Conservation (phyloP, 2,113 vertebrate species). For the Tychaedon coryphoeus region DNA sequence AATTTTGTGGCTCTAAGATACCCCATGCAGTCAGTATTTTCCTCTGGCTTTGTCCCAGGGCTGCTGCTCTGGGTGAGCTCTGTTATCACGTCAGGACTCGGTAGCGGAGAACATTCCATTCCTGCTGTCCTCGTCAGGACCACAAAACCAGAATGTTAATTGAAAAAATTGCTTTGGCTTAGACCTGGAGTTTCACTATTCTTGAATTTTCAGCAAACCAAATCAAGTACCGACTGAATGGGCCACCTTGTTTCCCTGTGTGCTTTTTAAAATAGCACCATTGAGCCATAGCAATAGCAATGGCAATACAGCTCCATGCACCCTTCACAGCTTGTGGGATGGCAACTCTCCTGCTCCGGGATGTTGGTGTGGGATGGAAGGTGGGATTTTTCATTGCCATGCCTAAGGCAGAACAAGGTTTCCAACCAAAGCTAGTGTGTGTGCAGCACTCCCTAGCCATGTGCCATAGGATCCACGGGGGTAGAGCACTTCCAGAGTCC, state of each 20-base stretch:
- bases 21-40: background rate
- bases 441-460: accelerated
- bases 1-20: background rate
- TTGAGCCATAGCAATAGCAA: background rate
- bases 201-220: background rate
- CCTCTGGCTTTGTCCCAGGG: background rate
- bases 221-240: background rate
- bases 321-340: background rate
- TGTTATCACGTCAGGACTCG: background rate
- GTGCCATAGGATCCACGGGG: accelerated
- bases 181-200: background rate
- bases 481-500: background rate
- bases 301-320: background rate
- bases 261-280: background rate
- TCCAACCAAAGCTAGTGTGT: background rate
- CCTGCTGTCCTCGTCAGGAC: background rate
- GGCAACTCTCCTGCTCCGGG: background rate
- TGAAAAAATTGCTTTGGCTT: background rate
- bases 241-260: background rate
- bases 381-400: background rate
- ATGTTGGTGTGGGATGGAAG: background rate
- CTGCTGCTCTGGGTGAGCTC: background rate
- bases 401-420: background rate
- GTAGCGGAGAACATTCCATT: constrained; percentile 2
- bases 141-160: background rate